Evolutionary conservation across 2,113 vertebrate species (phyloP), one percentile per base, ranked within the genome.

Genomic region (Columba janthina): DNA sequence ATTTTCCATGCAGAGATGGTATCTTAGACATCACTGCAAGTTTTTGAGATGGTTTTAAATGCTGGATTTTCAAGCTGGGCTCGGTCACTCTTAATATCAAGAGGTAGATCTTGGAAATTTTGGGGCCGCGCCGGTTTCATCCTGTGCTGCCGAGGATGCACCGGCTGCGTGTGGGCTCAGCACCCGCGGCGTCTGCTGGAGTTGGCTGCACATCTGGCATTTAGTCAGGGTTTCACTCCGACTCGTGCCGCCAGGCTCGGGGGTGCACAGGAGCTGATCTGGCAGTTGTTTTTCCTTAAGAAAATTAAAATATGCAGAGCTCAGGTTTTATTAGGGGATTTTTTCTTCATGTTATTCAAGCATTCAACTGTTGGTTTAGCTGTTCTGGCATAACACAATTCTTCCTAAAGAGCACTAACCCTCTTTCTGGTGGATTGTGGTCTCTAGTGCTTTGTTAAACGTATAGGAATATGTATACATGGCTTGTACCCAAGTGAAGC

Each of bases 51-150:
- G 24, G 50, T 5, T 91, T 51, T 60, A 42, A 25, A 65, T 8
- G 1, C 18, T 48, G 40, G 32, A 22, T n/a, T 53, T 70, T 36
- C 29, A 62, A 77, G 24, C 12, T 57, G 40, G 15, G 19, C 5
- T 56, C 0, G 2, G 42, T 67, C 75, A 4, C 38, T 53, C 32
- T 57, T 57, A 5, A 12, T 77, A 11, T 40, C 56, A n/a, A 34
- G 50, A 58, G 36, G 20, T 12, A 18, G 46, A 48, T 66, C 24
- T 88, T 14, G 12, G 14, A 69, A 66, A 16, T 25, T 10, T 40
- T 13, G 38, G 11, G 0, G 0, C 3, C 22, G 69, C 71, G 44
- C 40, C 1, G 0, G 44, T 66, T 61, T 26, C 54, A 14, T 84
- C 57, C 0, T 0, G 0, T 40, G 46, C 9, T 1, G 7, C 51